Base-by-base conservation (phyloP, 2,888 invertebrate species). In the Leptopilina myrica region DNA sequence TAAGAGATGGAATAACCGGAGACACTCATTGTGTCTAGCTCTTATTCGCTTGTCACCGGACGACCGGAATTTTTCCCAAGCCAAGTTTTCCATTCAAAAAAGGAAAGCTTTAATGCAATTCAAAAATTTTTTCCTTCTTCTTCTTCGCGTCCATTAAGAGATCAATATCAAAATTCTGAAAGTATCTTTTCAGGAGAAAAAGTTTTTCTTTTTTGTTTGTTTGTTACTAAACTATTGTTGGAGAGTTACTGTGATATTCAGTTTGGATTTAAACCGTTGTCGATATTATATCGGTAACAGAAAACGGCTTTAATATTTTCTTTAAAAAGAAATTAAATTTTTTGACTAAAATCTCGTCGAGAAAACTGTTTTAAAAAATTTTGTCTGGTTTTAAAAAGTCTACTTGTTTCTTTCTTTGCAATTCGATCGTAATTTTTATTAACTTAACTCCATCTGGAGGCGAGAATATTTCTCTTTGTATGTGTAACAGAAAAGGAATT, bases 11-110 rank as follows among this genome's bases (percentile, higher is more conserved):
- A 12, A 49, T 81, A 84, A 8, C 85, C 84, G 83, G 83, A 84
- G 84, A 84, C 84, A 83, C 81, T 81, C 84, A 84, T 84, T 86
- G 84, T 86, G 82, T 84, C 80, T 81, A 82, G 81, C 84, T 84
- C 82, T 85, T 84, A 84, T 84, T 84, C 82, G 80, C 81, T 83
- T 82, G 81, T 84, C 84, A 79, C 78, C 81, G 82, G 83, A 83
- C 82, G 79, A 43, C 80, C 82, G 76, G 80, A 82, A 84, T 83
- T 81, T 81, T 83, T 82, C 84, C 67, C 81, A 76, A 78, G 78
- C 78, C 82, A 83, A 83, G 79, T 83, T 84, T 85, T 80, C 81
- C 78, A 77, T 84, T 80, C 79, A 82, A 82, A 82, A 83, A 80
- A 65, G 49, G 11, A 11, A 79, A 81, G 78, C 69, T 76, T 43